These are phyloP conservation scores for Calameuta pallipes DNA, from an alignment of 2,888 invertebrate species.

Conservation along the genomic window DNA sequence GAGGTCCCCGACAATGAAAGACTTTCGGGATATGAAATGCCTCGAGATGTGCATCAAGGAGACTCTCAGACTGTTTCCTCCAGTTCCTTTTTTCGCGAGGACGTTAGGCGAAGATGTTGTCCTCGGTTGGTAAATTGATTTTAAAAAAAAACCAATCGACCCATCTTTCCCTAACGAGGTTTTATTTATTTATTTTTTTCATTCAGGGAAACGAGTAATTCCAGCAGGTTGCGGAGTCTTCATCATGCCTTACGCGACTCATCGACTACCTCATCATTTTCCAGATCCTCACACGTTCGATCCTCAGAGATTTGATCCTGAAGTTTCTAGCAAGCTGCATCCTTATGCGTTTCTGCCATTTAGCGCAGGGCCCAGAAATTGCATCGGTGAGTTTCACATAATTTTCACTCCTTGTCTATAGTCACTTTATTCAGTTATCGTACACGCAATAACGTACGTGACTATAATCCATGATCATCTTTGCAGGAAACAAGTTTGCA, in stretches of 20 bases:
- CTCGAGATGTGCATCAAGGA: slow-evolving; percentile 61
- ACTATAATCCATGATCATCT: neutral
- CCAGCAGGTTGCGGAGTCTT: slow-evolving; percentile 71
- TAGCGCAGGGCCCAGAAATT: slow-evolving; percentile 72
- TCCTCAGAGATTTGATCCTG: slow-evolving; percentile 71
- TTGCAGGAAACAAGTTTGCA: slow-evolving; percentile 75
- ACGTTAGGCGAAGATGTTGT: slow-evolving; percentile 51
- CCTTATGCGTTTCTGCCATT: slow-evolving; percentile 72
- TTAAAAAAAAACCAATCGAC: neutral
- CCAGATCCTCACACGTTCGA: slow-evolving; percentile 70
- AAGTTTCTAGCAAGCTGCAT: slow-evolving; percentile 68
- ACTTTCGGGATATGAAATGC: slow-evolving; percentile 49
- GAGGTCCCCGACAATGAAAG: slow-evolving; percentile 43
- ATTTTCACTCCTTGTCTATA: neutral
- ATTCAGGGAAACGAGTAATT: slow-evolving; percentile 65
- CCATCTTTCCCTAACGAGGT: neutral
- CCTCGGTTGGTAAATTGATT: neutral
- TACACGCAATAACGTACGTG: neutral
- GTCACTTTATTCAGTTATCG: neutral
- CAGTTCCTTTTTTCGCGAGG: slow-evolving; percentile 55
- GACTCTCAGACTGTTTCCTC: slow-evolving; percentile 56
- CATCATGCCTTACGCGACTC: slow-evolving; percentile 70
- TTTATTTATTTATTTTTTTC: neutral
- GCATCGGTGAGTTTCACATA: slow-evolving; percentile 60
- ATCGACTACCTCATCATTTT: slow-evolving; percentile 70